phyloP scores from a whole-genome alignment of 1,140 invertebrate genomes.

The Metopolophium dirhodum region DNA sequence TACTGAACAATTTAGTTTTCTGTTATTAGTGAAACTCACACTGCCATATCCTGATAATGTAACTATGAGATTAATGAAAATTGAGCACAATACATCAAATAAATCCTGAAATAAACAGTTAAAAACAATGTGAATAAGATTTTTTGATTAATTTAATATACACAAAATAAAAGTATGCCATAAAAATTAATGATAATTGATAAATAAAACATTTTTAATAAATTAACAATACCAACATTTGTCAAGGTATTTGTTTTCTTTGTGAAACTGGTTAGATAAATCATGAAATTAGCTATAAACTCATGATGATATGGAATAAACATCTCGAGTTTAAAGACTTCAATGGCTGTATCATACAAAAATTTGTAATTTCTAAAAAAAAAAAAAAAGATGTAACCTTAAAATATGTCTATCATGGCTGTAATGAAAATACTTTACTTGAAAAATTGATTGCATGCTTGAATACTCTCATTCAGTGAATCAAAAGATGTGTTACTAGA shows the following conservation, averaged over 20 bases:
- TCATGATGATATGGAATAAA: constrained; percentile 44
- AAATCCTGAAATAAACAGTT: constrained; percentile 25
- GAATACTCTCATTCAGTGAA: constrained; percentile 13
- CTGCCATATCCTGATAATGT: constrained; percentile 36
- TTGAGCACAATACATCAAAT: not conserved
- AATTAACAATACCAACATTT: constrained; percentile 26
- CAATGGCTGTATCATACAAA: not conserved
- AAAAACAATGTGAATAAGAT: not conserved
- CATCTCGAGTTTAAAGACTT: constrained; percentile 18
- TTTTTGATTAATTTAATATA: not conserved
- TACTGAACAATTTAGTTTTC: not conserved
- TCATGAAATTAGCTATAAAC: constrained; percentile 46
- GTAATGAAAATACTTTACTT: not conserved
- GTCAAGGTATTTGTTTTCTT: constrained; percentile 3
- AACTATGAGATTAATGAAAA: constrained; percentile 35
- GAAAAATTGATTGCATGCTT: constrained; percentile 39
- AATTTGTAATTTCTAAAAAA: not conserved
- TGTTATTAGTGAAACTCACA: not conserved
- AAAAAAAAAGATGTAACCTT: not conserved
- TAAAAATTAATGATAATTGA: not conserved
- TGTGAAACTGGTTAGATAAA: constrained; percentile 35
- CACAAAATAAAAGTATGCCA: too few relatives aligned
- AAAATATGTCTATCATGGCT: not conserved
- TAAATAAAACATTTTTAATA: not conserved
- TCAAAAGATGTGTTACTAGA: constrained; percentile 19